A percentile compares a stretch with the other conserved stretches of the same genome.
Evolutionary conservation across 2,888 invertebrate genomes (phyloP).

Genomic region (Andrena flavipes): DNA sequence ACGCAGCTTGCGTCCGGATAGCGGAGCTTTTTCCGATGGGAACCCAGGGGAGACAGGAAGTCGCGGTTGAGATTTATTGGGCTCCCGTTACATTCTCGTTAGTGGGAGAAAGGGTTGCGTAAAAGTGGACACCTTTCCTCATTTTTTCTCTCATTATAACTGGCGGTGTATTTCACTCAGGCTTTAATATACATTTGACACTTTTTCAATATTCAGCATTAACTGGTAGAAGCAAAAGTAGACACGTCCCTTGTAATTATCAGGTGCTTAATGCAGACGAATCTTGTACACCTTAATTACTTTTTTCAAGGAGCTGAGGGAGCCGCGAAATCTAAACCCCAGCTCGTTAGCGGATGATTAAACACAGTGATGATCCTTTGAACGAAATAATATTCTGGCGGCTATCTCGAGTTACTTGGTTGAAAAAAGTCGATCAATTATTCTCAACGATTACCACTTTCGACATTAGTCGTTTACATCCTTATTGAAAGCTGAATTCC

Average conservation of each 20-base stretch:
- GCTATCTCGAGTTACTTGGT: conserved; percentile 62
- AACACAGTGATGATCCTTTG: conserved; percentile 43
- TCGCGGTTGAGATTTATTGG: conserved; percentile 41
- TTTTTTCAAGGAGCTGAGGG: conserved; percentile 16
- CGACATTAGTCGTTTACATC: neutral
- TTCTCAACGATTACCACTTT: neutral
- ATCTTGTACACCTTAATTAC: conserved; percentile 48
- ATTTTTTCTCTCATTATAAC: neutral
- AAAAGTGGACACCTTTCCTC: conserved; percentile 27
- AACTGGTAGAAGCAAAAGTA: neutral
- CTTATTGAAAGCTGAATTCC: too few relatives aligned
- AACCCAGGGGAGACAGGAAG: conserved; percentile 62
- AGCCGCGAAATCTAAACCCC: conserved; percentile 55
- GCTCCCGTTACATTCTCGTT: conserved; percentile 41
- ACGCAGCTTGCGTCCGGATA: conserved; percentile 38
- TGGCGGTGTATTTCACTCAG: neutral
- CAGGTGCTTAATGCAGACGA: neutral
- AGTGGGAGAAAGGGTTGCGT: conserved; percentile 37
- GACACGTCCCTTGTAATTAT: neutral
- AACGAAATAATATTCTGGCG: conserved; percentile 46
- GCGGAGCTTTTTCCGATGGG: conserved; percentile 57
- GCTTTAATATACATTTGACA: neutral
- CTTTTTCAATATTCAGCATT: neutral
- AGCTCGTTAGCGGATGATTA: conserved; percentile 66
- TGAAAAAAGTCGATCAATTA: conserved; percentile 41